Evolutionary conservation across 2,797 vertebrate genomes (phyloP).

Genomic region (Amazona finschi): DNA sequence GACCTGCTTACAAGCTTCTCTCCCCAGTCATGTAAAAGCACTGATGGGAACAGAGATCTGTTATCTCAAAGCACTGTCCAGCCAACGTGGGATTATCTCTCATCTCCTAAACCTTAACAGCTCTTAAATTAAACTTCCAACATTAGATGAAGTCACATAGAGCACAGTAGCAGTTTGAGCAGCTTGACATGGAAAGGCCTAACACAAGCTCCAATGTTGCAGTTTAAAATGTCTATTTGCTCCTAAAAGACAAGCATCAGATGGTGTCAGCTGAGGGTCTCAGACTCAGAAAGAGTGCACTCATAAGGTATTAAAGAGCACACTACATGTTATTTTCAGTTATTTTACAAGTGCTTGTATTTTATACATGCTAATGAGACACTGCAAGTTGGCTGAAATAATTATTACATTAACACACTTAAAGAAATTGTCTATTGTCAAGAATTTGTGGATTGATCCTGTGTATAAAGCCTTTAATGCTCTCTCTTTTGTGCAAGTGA

Average conservation of each 20-base stretch:
- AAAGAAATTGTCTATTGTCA: background rate
- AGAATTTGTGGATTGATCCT: background rate
- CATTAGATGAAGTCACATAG: conserved; percentile 28
- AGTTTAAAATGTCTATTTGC: background rate
- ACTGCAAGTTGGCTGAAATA: background rate
- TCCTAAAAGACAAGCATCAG: background rate
- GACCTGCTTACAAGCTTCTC: conserved; percentile 29
- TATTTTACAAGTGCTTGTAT: background rate
- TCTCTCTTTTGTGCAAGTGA: background rate
- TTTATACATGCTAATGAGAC: background rate
- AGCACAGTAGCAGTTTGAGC: conserved; percentile 9
- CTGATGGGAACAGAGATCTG: conserved; percentile 25
- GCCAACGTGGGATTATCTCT: conserved; percentile 40
- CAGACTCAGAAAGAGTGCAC: background rate
- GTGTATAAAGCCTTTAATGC: background rate
- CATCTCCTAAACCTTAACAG: conserved; percentile 47
- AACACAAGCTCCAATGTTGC: background rate
- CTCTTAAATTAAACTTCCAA: conserved; percentile 24
- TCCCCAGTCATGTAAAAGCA: background rate
- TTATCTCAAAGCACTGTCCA: conserved; percentile 35
- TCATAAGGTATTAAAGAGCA: background rate
- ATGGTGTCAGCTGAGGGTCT: background rate
- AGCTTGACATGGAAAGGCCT: background rate
- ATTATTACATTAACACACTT: background rate
- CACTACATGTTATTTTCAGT: background rate